A percentile compares a stretch with the other conserved stretches of the same genome.
Conservation (phyloP, 2,113 vertebrate genomes). For the Cnemophilus loriae region DNA sequence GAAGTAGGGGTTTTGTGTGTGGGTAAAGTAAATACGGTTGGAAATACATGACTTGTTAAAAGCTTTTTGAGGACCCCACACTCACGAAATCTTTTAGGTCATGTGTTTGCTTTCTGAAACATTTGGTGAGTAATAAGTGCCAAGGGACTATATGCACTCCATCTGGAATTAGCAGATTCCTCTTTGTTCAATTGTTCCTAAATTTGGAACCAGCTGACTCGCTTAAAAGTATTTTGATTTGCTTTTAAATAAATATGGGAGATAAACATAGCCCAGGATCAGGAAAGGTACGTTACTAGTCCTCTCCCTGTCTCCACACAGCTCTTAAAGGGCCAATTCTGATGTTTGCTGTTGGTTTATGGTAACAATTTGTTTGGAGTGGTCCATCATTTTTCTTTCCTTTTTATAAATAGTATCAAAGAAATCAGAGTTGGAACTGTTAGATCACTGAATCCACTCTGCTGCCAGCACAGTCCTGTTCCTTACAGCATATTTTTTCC, state of each 20-base stretch:
- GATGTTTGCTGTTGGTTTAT: slow-evolving; percentile 11
- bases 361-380: not conserved
- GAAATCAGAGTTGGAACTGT: slow-evolving; percentile 28
- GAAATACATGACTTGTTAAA: slow-evolving; percentile 73
- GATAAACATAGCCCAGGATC: slow-evolving; percentile 48
- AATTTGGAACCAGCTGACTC: slow-evolving; percentile 62
- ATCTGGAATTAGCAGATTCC: slow-evolving; percentile 77
- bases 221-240: slow-evolving; percentile 76
- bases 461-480: not conserved
- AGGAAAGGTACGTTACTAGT: slow-evolving; percentile 9
- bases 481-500: not conserved
- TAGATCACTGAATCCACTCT: not conserved
- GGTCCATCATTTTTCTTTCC: slow-evolving; percentile 19
- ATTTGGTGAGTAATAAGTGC: slow-evolving; percentile 79
- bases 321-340: not conserved
- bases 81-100: slow-evolving; percentile 78
- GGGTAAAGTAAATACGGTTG: slow-evolving; percentile 64
- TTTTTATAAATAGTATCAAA: slow-evolving; percentile 48
- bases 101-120: slow-evolving; percentile 80
- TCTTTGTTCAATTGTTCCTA: slow-evolving; percentile 73
- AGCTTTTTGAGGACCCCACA: slow-evolving; percentile 72
- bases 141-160: slow-evolving; percentile 75
- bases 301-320: not conserved
- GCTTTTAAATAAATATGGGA: slow-evolving; percentile 70
- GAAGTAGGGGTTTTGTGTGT: not conserved